phyloP scores from a whole-genome alignment of 2,888 invertebrate genomes.

The Cosmorhoe ocellata region DNA sequence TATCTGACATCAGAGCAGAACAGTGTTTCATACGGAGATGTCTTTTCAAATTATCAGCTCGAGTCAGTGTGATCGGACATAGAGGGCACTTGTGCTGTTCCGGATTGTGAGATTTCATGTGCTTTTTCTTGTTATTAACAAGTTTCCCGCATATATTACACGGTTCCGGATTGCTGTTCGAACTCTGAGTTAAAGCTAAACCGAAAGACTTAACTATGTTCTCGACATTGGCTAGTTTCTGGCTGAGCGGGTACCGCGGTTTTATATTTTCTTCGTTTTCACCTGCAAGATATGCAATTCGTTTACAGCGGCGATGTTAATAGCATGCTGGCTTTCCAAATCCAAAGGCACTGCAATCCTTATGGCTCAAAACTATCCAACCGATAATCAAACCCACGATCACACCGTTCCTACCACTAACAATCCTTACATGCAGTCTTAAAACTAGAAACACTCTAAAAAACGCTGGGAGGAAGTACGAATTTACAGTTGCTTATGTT shows the following conservation, averaged over 20 bases:
- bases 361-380: constrained; percentile 18
- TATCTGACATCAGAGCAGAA: constrained; percentile 62
- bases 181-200: constrained; percentile 57
- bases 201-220: constrained; percentile 68
- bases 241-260: constrained; percentile 64
- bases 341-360: constrained; percentile 38
- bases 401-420: constrained; percentile 36
- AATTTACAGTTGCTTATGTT: constrained; percentile 23
- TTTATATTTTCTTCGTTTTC: constrained; percentile 76
- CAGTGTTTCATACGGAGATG: constrained; percentile 85
- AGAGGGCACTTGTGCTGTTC: constrained; percentile 84
- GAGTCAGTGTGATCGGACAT: constrained; percentile 84
- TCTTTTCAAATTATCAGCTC: constrained; percentile 86
- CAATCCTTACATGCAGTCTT: constrained; percentile 54
- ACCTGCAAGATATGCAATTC: constrained; percentile 71
- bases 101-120: constrained; percentile 85
- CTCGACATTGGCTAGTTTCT: constrained; percentile 64
- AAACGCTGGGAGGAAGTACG: constrained; percentile 20
- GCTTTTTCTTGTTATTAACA: constrained; percentile 86
- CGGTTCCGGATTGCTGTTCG: constrained; percentile 70
- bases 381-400: constrained; percentile 36
- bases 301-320: constrained; percentile 51
- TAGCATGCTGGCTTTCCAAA: constrained; percentile 47
- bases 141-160: constrained; percentile 85
- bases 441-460: constrained; percentile 30